Percentiles rank a stretch among this genome's conserved stretches.
Conservation (phyloP, 35 echinoderm and acorn worm species). For the Holothuria glaberrima region DNA sequence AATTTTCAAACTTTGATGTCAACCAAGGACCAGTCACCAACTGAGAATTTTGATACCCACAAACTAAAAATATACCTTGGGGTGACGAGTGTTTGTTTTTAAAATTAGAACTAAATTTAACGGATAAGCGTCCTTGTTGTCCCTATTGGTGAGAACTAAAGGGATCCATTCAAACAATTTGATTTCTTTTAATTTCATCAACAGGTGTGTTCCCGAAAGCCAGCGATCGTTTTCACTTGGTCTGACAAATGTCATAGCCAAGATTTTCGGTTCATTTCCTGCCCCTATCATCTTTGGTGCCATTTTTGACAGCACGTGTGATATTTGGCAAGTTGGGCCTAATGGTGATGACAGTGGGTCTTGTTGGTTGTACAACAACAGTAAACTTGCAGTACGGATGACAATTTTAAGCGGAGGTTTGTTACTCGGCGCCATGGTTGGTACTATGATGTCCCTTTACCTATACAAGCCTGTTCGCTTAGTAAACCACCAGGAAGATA, state of each 20-base stretch:
- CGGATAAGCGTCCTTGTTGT: no score
- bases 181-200: neutral
- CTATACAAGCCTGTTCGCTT: neutral
- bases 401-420: conserved; percentile 9
- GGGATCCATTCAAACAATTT: no score
- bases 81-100: no score
- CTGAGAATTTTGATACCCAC: no score
- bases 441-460: neutral
- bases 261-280: conserved; percentile 20
- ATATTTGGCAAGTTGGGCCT: conserved; percentile 21
- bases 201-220: conserved; percentile 37
- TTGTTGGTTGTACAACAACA: conserved; percentile 36
- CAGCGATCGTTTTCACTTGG: conserved; percentile 39
- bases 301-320: conserved; percentile 60
- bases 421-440: neutral
- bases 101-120: no score
- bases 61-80: no score
- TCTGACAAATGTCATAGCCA: neutral
- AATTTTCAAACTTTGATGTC: no score
- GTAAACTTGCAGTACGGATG: neutral
- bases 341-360: conserved; percentile 7
- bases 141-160: no score
- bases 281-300: conserved; percentile 52
- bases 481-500: no score
- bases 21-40: no score